phyloP scores from a whole-genome alignment of 1,140 invertebrate species.

The Drosophila funebris region DNA sequence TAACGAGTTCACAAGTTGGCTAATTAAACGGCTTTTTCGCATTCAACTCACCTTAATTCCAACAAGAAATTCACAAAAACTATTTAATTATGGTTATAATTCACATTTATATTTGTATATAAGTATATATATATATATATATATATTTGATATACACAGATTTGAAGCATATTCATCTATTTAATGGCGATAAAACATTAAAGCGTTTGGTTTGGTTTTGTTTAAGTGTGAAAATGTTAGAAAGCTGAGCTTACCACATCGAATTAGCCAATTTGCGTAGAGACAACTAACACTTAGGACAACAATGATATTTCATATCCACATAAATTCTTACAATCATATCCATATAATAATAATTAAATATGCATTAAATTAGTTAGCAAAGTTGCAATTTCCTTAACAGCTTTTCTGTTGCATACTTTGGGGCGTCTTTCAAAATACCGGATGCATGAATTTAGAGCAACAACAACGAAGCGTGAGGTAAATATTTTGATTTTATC shows the following conservation, averaged over 20 bases:
- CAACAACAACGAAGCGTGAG: slow-evolving; percentile 7
- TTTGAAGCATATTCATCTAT: slow-evolving; percentile 61
- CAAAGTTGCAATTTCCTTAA: background rate
- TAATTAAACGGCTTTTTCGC: slow-evolving; percentile 49
- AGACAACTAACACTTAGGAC: slow-evolving; percentile 71
- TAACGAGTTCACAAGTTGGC: slow-evolving; percentile 48
- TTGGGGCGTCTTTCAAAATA: slow-evolving; percentile 4
- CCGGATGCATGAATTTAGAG: background rate
- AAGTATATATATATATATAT: slow-evolving; percentile 23
- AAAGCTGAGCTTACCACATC: slow-evolving; percentile 51
- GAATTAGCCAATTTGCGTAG: slow-evolving; percentile 2
- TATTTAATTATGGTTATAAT: slow-evolving; percentile 5
- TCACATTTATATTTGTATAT: slow-evolving; percentile 35
- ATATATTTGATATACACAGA: slow-evolving; percentile 63
- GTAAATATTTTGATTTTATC: slow-evolving; percentile 10
- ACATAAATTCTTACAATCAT: slow-evolving; percentile 69
- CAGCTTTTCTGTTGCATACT: slow-evolving; percentile 5
- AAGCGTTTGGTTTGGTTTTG: slow-evolving; percentile 25
- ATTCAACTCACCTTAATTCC: background rate
- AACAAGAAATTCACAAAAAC: background rate
- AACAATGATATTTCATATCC: slow-evolving; percentile 82
- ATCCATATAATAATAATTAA: slow-evolving; percentile 19
- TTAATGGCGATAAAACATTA: slow-evolving; percentile 21
- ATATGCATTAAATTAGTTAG: slow-evolving; percentile 13
- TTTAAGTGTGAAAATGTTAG: slow-evolving; percentile 22